A percentile compares a stretch with the other conserved stretches of the same genome.
These are phyloP conservation scores for Vombatus ursinus DNA, from an alignment of 2,113 vertebrate species.

Conservation along the genomic window DNA sequence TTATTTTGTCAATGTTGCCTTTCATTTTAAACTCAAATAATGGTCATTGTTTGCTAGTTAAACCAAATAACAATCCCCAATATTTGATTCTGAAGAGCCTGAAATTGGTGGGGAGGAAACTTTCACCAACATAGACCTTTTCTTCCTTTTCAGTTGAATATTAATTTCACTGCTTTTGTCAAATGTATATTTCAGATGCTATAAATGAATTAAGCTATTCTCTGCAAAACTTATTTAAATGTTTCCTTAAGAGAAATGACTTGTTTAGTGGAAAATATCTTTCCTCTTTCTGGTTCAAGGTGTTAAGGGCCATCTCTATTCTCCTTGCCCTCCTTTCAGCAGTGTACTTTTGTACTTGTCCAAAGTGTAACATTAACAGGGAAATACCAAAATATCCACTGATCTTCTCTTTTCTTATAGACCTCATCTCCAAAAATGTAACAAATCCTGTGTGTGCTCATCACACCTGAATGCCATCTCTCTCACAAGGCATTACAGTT, in stretches of 20 bases:
- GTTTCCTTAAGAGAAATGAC: constrained; percentile 55
- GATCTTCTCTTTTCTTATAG: constrained; percentile 34
- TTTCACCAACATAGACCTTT: not conserved
- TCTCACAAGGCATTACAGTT: constrained; percentile 19
- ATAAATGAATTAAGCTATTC: not conserved
- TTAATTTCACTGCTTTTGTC: constrained; percentile 20
- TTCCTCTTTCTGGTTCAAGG: constrained; percentile 41
- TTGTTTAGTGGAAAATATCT: constrained; percentile 56
- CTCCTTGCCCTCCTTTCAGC: constrained; percentile 49
- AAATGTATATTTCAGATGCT: constrained; percentile 45
- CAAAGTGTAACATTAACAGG: constrained; percentile 42
- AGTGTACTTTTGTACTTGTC: constrained; percentile 21
- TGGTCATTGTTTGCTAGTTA: constrained; percentile 23
- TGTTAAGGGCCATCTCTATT: constrained; percentile 47
- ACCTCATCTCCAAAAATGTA: constrained; percentile 30
- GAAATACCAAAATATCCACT: constrained; percentile 45
- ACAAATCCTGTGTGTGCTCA: constrained; percentile 2
- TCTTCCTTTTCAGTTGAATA: constrained; percentile 27
- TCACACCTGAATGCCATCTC: constrained; percentile 20
- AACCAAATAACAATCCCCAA: not conserved
- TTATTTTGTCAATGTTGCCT: constrained; percentile 28
- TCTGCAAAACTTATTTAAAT: constrained; percentile 42
- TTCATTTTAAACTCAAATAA: constrained; percentile 24
- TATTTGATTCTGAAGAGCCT: constrained; percentile 27
- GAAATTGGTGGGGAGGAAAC: not conserved